Base-by-base conservation (phyloP, 2,797 vertebrate species). In the Sebastes umbrosus region DNA sequence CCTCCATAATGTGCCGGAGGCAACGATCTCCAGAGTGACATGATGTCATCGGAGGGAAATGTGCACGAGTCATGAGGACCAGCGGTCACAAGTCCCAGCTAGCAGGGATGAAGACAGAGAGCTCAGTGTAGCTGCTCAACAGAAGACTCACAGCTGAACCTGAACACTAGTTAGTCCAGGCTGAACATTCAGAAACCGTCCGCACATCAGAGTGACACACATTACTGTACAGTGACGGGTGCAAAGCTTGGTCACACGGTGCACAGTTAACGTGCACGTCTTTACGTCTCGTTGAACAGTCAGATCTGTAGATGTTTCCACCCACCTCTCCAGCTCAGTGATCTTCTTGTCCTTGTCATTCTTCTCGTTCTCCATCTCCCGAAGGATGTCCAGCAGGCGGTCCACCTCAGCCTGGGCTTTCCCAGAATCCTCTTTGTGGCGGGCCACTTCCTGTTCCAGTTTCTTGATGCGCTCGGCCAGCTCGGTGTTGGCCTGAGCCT, bases 331-430 rank as follows among this genome's bases (percentile, higher is more conserved):
- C 59, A 99, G 94, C 75, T 99, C 99, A 58, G 89, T 97, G 88
- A 99, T 99, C 95, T 98, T 99, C 91, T 97, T 98, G 88, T 99
- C 99, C 91, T 99, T 99, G 91, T 99, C 98, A 7, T 99, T 99
- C 94, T 99, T 99, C 96, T 99, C 99, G 31, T 99, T 99, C 89
- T 99, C 99, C 96, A 99, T 99, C 94, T 99, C 98, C 62, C 98
- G 97, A 39, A 99, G 93, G 91, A 99, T 99, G 84, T 99, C 99
- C 60, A 99, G 92, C 5, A 99, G 95, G 64, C 98, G 98, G 92
- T 99, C 98, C 72, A 99, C 98, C 95, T 99, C 99, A 3, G 97
- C 96, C 90, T 99, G 99, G 11, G 98, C 97, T 93, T 99, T 99
- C 90, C 94, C 95, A 25, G 97, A 97, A 72, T 99, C 99, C 79